These are phyloP conservation scores for Salvelinus namaycush DNA, from an alignment of 2,113 vertebrate species.

Conservation along the genomic window DNA sequence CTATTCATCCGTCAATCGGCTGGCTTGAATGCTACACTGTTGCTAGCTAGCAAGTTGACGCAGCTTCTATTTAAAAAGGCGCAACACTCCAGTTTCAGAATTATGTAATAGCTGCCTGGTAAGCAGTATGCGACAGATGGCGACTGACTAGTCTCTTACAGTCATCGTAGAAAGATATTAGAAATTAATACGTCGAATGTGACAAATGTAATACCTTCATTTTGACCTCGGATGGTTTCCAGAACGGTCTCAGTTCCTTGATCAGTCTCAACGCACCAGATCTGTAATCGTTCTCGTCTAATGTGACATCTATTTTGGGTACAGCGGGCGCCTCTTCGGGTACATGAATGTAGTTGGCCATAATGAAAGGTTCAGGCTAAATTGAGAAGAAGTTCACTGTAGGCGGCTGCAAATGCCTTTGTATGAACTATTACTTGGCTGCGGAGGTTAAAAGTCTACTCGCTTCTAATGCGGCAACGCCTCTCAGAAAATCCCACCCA, in stretches of 20 bases:
- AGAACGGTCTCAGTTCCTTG: slow-evolving; percentile 73
- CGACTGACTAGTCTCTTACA: background rate
- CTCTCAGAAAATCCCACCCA: slow-evolving; percentile 39
- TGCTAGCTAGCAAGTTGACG: slow-evolving; percentile 45
- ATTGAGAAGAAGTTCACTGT: background rate
- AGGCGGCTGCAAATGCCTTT: slow-evolving; percentile 8
- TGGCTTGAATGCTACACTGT: background rate
- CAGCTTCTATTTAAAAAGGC: slow-evolving; percentile 42
- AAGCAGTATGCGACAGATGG: background rate
- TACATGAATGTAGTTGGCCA: slow-evolving; percentile 80
- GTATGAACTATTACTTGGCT: slow-evolving; percentile 8
- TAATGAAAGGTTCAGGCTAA: slow-evolving; percentile 22
- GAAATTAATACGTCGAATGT: background rate
- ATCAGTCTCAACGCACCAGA: slow-evolving; percentile 71
- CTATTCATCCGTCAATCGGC: background rate
- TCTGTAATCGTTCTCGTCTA: slow-evolving; percentile 75
- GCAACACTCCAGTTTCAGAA: slow-evolving; percentile 17
- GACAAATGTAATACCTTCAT: slow-evolving; percentile 68
- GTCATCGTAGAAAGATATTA: background rate
- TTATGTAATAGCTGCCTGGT: background rate
- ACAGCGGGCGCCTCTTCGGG: slow-evolving; percentile 74
- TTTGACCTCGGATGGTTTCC: slow-evolving; percentile 77
- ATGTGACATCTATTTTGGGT: slow-evolving; percentile 75
- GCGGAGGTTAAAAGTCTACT: slow-evolving; percentile 14
- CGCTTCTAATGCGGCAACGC: slow-evolving; percentile 23